phyloP scores from a whole-genome alignment of 2,888 invertebrate species.

The Tetramorium bicarinatum region DNA sequence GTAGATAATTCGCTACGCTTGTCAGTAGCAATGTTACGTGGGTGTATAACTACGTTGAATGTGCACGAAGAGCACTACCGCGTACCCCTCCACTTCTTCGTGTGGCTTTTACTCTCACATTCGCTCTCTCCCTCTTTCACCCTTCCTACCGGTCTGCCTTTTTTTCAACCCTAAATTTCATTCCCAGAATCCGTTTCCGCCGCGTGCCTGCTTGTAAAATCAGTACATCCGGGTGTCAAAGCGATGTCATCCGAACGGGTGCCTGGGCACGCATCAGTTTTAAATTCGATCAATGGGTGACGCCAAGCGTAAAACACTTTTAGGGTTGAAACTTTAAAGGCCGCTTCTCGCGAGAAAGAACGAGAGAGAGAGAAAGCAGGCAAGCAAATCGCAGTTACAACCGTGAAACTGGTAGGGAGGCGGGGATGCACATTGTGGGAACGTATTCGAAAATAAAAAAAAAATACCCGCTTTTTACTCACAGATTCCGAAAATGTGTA shows the following conservation, averaged over 20 bases:
- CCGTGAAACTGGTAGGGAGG: conserved; percentile 78
- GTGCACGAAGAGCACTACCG: conserved; percentile 50
- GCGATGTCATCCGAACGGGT: conserved; percentile 83
- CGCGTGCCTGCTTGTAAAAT: conserved; percentile 86
- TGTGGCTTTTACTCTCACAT: conserved; percentile 48
- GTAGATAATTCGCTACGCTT: conserved; percentile 65
- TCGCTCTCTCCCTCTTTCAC: conserved; percentile 29
- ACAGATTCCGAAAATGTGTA: conserved; percentile 20
- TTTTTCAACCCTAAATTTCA: conserved; percentile 83
- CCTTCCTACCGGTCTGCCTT: conserved; percentile 35
- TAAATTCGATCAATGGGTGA: conserved; percentile 86
- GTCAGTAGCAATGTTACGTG: conserved; percentile 56
- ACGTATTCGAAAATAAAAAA: conserved; percentile 73
- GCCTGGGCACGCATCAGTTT: conserved; percentile 82
- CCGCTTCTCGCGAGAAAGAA: conserved; percentile 73
- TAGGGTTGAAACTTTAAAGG: conserved; percentile 86
- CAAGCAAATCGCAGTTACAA: conserved; percentile 81
- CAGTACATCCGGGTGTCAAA: conserved; percentile 86
- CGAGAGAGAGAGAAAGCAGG: conserved; percentile 56
- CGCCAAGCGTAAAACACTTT: conserved; percentile 86
- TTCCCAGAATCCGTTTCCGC: conserved; percentile 85
- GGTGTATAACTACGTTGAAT: conserved; percentile 57
- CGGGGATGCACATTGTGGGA: conserved; percentile 71
- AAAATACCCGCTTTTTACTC: conserved; percentile 72
- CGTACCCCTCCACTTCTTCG: conserved; percentile 28